phyloP scores from a whole-genome alignment of 2,888 invertebrate species.

The Sarcophaga subvicina region DNA sequence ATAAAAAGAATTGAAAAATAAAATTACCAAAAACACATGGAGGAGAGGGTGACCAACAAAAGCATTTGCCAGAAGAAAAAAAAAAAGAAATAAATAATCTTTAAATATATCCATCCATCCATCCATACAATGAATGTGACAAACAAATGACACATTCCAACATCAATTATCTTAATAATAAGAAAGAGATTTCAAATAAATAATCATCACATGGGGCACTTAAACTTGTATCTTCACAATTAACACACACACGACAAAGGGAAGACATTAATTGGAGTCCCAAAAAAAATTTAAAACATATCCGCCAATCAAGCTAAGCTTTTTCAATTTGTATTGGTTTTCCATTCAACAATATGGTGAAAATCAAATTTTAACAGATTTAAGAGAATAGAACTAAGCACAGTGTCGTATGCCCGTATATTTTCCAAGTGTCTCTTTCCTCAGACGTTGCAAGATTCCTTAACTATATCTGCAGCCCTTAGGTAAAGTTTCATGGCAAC shows the following conservation, averaged over 20 bases:
- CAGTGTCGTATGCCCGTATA: too few species aligned
- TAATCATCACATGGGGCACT: background rate
- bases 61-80: constrained; percentile 26
- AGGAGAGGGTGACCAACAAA: constrained; percentile 2
- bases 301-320: too few species aligned
- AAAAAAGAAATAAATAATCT: background rate
- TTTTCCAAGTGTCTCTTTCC: too few species aligned
- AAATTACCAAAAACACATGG: background rate
- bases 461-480: too few species aligned
- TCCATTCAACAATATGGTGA: too few species aligned
- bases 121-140: constrained; percentile 2
- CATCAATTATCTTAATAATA: background rate
- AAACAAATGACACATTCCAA: constrained; percentile 27
- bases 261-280: background rate
- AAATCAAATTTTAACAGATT: too few species aligned
- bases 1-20: background rate
- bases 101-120: background rate
- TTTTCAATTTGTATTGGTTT: too few species aligned
- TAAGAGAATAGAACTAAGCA: too few species aligned
- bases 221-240: background rate
- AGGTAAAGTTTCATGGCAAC: too few species aligned
- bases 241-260: background rate
- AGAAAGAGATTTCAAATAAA: background rate
- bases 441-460: too few species aligned
- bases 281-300: too few species aligned